Conservation (phyloP, 1,140 invertebrate genomes). For the Stratiolaelaps scimitus region DNA sequence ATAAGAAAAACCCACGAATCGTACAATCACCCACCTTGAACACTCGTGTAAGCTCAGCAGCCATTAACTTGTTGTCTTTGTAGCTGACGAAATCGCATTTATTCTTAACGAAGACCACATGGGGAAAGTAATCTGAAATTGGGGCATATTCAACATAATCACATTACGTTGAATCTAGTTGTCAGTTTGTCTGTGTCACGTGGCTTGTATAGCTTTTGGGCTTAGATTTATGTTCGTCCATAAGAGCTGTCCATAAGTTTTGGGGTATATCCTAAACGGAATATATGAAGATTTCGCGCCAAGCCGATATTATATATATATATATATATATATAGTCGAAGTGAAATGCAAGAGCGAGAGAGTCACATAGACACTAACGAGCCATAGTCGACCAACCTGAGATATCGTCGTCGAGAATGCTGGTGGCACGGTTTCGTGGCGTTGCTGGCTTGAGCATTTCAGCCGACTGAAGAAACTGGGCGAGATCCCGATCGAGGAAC, state of each 20-base stretch:
- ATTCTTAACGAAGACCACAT: conserved; percentile 21
- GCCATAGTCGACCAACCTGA: conserved; percentile 11
- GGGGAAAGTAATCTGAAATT: conserved; percentile 27
- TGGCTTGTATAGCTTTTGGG: no score
- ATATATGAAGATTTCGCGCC: background rate
- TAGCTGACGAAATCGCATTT: conserved; percentile 3
- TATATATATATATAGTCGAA: no score
- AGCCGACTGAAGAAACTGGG: conserved; percentile 19
- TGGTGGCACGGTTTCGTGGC: background rate
- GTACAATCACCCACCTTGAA: conserved; percentile 9
- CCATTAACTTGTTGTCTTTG: background rate
- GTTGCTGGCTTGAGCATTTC: conserved; percentile 23
- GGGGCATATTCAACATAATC: no score
- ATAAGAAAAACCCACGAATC: no score
- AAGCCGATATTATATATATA: background rate
- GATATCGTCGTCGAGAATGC: conserved; percentile 21
- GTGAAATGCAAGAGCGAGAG: no score
- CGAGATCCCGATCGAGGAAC: conserved; percentile 19
- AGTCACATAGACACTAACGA: no score
- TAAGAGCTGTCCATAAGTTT: no score
- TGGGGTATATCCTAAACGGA: no score
- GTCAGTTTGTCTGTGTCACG: no score
- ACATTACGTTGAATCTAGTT: no score
- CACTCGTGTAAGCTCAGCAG: background rate
- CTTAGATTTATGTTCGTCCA: no score